Percentiles rank a stretch among this genome's conserved stretches.
phyloP scores from a whole-genome alignment of 2,797 vertebrate species.

The Margarornis squamiger region DNA sequence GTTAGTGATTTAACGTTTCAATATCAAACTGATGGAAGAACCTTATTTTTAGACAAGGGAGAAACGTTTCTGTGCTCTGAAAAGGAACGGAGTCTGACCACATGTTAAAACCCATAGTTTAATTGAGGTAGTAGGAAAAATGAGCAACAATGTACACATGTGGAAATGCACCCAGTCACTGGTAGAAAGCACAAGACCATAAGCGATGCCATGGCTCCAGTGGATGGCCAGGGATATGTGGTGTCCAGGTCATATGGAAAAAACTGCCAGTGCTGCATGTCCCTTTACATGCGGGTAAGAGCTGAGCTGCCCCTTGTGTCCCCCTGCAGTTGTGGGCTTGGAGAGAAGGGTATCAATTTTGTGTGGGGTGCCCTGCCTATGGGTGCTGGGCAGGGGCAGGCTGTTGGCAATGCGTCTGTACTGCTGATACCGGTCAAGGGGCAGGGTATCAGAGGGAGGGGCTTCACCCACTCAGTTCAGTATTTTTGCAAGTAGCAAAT shows the following conservation, averaged over 20 bases:
- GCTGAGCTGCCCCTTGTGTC: rapidly evolving
- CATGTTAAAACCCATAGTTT: not conserved
- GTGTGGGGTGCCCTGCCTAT: too few relatives aligned
- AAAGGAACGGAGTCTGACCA: not conserved
- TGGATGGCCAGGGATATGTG: not conserved
- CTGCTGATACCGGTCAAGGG: not conserved
- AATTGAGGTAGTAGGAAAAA: not conserved
- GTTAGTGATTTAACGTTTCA: not conserved
- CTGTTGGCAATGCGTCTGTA: not conserved
- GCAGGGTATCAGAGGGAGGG: not conserved
- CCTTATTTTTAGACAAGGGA: not conserved
- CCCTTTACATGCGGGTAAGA: not conserved
- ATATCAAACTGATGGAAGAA: not conserved
- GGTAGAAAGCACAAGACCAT: not conserved
- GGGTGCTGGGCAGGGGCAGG: rapidly evolving
- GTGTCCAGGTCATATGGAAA: not conserved
- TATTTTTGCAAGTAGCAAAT: not conserved
- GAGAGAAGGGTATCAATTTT: not conserved
- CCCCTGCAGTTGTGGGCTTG: too few relatives aligned
- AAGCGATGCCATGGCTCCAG: rapidly evolving
- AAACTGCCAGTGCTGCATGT: not conserved
- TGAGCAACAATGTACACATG: not conserved
- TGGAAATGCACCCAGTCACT: rapidly evolving
- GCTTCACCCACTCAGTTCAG: not conserved
- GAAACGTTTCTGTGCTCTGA: not conserved